Percentiles rank a stretch among this genome's conserved stretches.
phyloP scores from a whole-genome alignment of 2,113 vertebrate species.

The Seriola aureovittata region DNA sequence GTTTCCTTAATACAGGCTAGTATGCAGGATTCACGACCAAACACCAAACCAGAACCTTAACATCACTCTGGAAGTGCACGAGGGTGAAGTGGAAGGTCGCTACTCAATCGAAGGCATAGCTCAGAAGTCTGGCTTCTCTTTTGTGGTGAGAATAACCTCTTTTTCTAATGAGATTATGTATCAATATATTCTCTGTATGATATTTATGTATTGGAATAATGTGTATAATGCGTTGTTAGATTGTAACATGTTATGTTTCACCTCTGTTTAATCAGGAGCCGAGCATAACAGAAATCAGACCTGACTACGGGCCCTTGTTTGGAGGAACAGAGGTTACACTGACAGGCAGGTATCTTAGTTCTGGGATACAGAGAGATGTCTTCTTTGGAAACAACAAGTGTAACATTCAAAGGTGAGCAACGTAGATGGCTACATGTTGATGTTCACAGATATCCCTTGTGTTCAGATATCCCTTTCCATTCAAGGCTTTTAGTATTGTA shows the following conservation, averaged over 20 bases:
- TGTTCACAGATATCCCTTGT: background rate
- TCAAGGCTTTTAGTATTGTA: background rate
- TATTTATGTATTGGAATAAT: background rate
- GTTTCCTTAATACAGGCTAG: slow-evolving; percentile 77
- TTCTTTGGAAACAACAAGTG: slow-evolving; percentile 85
- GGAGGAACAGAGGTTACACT: slow-evolving; percentile 91
- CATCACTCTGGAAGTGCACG: slow-evolving; percentile 85
- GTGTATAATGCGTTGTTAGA: background rate
- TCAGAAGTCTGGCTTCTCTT: slow-evolving; percentile 83
- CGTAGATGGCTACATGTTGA: background rate
- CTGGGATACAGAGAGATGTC: slow-evolving; percentile 85
- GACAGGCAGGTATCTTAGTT: slow-evolving; percentile 84
- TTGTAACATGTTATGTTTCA: background rate
- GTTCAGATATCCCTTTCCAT: background rate
- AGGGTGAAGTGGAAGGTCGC: slow-evolving; percentile 58
- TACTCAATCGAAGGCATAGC: slow-evolving; percentile 86
- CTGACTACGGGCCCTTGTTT: slow-evolving; percentile 86
- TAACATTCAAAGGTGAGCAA: slow-evolving; percentile 73
- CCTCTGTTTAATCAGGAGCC: slow-evolving; percentile 84
- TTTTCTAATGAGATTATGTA: background rate
- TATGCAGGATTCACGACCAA: slow-evolving; percentile 83
- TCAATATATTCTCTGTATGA: background rate
- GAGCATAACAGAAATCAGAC: slow-evolving; percentile 82
- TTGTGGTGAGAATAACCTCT: slow-evolving; percentile 85
- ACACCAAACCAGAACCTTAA: slow-evolving; percentile 62